Evolutionary conservation across 2,888 invertebrate genomes (phyloP).

Genomic region (Eupithecia inturbata): DNA sequence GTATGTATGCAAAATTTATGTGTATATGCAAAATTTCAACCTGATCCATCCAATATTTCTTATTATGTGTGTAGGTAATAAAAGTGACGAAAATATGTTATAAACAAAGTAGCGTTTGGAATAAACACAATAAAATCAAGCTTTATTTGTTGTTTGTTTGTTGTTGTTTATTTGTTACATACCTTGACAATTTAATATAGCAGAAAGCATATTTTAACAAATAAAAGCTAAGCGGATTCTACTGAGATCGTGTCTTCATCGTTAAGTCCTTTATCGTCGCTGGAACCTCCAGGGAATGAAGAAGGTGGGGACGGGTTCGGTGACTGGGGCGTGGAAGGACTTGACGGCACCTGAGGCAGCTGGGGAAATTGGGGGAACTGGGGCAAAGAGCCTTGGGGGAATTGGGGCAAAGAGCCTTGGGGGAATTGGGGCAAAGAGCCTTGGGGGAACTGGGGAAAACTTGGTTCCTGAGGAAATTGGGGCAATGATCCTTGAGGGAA

Average conservation of each 20-base stretch:
- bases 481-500: slow-evolving; percentile 46
- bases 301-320: slow-evolving; percentile 60
- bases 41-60: not conserved
- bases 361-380: slow-evolving; percentile 57
- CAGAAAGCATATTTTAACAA: not conserved
- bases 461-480: slow-evolving; percentile 30
- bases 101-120: not conserved
- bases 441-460: slow-evolving; percentile 53
- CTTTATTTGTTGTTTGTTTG: not conserved
- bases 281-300: slow-evolving; percentile 57
- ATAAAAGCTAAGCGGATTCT: slow-evolving; percentile 66
- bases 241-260: slow-evolving; percentile 78
- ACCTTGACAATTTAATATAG: not conserved
- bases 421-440: slow-evolving; percentile 54
- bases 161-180: not conserved
- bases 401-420: slow-evolving; percentile 50
- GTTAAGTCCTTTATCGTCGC: slow-evolving; percentile 63
- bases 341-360: slow-evolving; percentile 53
- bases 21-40: not conserved
- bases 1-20: no score
- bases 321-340: slow-evolving; percentile 47
- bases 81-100: not conserved
- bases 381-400: slow-evolving; percentile 50
- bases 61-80: not conserved
- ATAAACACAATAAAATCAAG: not conserved